Evolutionary conservation across 1,140 invertebrate species (phyloP).

Genomic region (Hycleus cichorii): DNA sequence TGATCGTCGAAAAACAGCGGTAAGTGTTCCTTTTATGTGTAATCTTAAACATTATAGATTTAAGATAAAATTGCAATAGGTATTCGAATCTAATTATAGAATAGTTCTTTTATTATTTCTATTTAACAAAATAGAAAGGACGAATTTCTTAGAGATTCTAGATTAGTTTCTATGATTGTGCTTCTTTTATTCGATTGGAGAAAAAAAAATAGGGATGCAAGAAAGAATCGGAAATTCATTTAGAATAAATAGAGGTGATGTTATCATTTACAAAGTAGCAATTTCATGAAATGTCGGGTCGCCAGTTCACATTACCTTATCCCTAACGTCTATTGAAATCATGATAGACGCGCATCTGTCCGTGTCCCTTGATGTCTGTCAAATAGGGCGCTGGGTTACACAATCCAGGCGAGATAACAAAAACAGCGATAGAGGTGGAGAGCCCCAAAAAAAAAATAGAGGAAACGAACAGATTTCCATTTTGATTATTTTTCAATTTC

Average conservation of each 20-base stretch:
- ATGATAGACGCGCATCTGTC: conserved; percentile 10
- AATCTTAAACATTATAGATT: no score
- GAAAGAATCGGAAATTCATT: conserved; percentile 22
- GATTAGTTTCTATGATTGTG: conserved; percentile 30
- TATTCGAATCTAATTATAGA: neutral
- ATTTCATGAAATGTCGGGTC: conserved; percentile 23
- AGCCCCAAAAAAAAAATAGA: neutral
- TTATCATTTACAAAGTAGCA: conserved; percentile 31
- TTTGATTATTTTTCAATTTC: neutral
- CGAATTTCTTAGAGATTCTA: conserved; percentile 10
- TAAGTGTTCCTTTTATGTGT: no score
- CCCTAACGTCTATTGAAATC: conserved; percentile 7
- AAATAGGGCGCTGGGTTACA: no score
- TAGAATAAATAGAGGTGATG: conserved; percentile 25
- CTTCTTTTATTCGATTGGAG: conserved; percentile 13
- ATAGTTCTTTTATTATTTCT: neutral
- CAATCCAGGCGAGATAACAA: no score
- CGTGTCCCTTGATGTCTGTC: neutral
- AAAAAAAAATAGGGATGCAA: conserved; percentile 3
- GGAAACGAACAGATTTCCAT: neutral
- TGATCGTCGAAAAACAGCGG: no score
- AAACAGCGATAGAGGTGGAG: no score
- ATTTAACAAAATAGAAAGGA: neutral
- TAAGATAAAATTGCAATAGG: no score
- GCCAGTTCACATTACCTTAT: conserved; percentile 11